Evolutionary conservation across 2,113 vertebrate genomes (phyloP).

Genomic region (human): DNA sequence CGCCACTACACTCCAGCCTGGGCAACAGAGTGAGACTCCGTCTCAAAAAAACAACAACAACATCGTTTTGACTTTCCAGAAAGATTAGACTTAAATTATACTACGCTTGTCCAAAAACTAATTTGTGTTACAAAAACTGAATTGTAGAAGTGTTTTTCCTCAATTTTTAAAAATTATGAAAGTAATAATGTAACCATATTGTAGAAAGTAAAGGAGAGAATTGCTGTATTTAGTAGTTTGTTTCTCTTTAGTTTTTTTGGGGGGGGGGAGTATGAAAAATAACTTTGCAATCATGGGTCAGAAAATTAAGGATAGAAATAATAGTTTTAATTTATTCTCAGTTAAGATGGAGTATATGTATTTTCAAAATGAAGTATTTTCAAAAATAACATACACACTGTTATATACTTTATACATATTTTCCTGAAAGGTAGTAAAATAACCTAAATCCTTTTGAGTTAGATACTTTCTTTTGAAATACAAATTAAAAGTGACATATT

Average conservation of each 20-base stretch:
- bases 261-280: background rate
- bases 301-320: background rate
- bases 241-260: background rate
- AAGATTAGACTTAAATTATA: slow-evolving; percentile 10
- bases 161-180: background rate
- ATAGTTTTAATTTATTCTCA: background rate
- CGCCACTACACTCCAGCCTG: too few relatives aligned
- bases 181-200: background rate
- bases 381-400: background rate
- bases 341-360: background rate
- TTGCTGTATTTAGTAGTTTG: background rate
- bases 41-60: background rate
- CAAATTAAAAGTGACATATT: background rate
- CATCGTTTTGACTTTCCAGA: background rate
- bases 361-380: background rate
- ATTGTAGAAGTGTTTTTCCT: background rate
- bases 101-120: background rate
- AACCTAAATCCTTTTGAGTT: background rate
- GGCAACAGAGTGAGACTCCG: too few relatives aligned
- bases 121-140: background rate
- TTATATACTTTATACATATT: background rate
- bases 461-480: background rate
- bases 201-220: background rate
- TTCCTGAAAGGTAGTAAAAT: background rate
- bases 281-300: background rate